Evolutionary conservation across 1,140 invertebrate species (phyloP), one percentile per base, ranked within the genome.

Genomic region (Aphelenchoides besseyi): DNA sequence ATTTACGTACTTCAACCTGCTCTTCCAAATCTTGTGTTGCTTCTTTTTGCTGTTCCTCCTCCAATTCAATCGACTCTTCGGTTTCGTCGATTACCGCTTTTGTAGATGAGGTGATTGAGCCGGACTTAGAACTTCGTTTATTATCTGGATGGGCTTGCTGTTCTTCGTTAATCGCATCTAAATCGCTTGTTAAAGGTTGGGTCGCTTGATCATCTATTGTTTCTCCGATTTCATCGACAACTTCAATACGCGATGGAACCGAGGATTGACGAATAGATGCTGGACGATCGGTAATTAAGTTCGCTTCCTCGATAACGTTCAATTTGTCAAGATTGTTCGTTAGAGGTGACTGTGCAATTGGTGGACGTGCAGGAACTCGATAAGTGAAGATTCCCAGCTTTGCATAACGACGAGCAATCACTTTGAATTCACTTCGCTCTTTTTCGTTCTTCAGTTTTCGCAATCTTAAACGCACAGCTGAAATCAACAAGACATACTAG

Each of bases 11-110:
- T 35, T 52, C 70, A n/a, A 41, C 37, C 16, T 74, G 59, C 52
- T 52, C 55, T 64, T 73, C 64, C 52, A 48, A 57, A 23, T 53
- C 55, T 41, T 70, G 36, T 0, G 70, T 57, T 28, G 33, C 3
- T 59, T 72, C 53, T 8, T 63, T 52, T 61, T 71, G 54, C 2
- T 48, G 23, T 23, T 52, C n/a, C 26, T 62, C 28, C 2, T 63
- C 68, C 37, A 69, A 33, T 55, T 70, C 68, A n/a, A 30, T 30
- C 29, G 70, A 36, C 52, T 63, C n/a, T 36, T 71, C 26, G 28
- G 41, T 18, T 16, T 57, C 16, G 55, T 61, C 41, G 35, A 63
- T 30, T 52, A 28, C 1, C 41, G 70, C 1, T 53, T 36, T 30
- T 54, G 53, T 68, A 16, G 5, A 53, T 33, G 41, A 55, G 18